Evolutionary conservation across 1,140 invertebrate species (phyloP).

Genomic region (Ditylenchus dipsaci): DNA sequence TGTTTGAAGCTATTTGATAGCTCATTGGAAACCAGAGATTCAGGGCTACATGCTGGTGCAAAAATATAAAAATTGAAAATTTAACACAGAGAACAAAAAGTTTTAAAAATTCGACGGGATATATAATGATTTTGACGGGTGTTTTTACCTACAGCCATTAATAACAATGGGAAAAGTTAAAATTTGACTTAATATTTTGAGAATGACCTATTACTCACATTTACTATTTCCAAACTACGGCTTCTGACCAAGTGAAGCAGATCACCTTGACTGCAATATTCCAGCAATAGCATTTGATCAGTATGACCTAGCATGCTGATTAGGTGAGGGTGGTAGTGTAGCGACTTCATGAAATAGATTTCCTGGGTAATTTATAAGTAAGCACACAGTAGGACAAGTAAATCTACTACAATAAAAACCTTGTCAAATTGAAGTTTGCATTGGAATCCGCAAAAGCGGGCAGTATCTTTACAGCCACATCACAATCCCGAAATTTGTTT

Average conservation of each 20-base stretch:
- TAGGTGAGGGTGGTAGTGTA: slow-evolving; percentile 44
- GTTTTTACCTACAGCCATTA: no score
- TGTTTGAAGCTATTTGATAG: slow-evolving; percentile 6
- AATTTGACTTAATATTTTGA: slow-evolving; percentile 3
- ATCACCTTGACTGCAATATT: slow-evolving; percentile 46
- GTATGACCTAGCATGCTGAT: slow-evolving; percentile 44
- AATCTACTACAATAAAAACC: slow-evolving; percentile 8
- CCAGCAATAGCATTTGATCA: slow-evolving; percentile 37
- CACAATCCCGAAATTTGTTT: slow-evolving; percentile 34
- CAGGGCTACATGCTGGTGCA: no score
- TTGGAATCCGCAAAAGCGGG: slow-evolving; percentile 57
- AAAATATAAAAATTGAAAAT: no score
- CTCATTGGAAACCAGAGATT: no score
- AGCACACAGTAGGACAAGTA: background rate
- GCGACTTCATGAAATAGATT: slow-evolving; percentile 52
- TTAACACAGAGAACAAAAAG: no score
- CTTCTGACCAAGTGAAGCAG: slow-evolving; percentile 44
- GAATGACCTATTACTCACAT: slow-evolving; percentile 9
- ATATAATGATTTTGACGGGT: no score
- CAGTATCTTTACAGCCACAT: slow-evolving; percentile 59
- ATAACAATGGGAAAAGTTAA: no score
- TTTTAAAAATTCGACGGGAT: no score
- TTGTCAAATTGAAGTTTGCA: slow-evolving; percentile 57
- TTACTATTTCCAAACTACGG: slow-evolving; percentile 31
- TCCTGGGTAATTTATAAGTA: slow-evolving; percentile 27